Conservation (phyloP, 2,888 invertebrate genomes). For the Lobophora halterata region DNA sequence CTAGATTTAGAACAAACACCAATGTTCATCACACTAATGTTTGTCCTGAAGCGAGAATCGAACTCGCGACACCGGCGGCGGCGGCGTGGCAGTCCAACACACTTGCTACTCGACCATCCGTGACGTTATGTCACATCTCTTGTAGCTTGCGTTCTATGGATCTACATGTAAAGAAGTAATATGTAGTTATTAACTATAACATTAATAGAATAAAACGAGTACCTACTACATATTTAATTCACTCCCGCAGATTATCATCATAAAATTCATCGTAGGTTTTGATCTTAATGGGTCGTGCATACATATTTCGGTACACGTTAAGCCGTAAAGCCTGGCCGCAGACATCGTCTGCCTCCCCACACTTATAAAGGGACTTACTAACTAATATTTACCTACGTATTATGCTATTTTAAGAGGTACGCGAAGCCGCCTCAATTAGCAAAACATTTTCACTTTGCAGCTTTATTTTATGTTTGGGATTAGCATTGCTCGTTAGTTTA, state of each 20-base stretch:
- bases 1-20: too few species aligned
- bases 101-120: too few species aligned
- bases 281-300: constrained; percentile 43
- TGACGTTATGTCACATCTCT: too few species aligned
- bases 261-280: constrained; percentile 46
- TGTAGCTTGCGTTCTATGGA: too few species aligned
- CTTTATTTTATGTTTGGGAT: constrained; percentile 29
- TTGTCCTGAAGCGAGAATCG: too few species aligned
- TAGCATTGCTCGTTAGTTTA: constrained; percentile 21
- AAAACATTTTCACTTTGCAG: constrained; percentile 42
- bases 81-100: too few species aligned
- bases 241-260: constrained; percentile 21
- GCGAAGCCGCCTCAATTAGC: constrained; percentile 50
- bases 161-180: too few species aligned
- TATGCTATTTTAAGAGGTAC: constrained; percentile 45
- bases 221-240: constrained; percentile 18
- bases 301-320: constrained; percentile 33
- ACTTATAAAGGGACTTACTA: constrained; percentile 52
- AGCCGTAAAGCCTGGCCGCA: constrained; percentile 44
- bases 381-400: constrained; percentile 53
- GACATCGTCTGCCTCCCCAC: constrained; percentile 41
- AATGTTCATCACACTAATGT: too few species aligned
- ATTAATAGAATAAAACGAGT: constrained; percentile 17
- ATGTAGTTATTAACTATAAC: too few species aligned
- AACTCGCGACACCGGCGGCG: too few species aligned